Evolutionary conservation across 2,888 invertebrate genomes (phyloP).

Genomic region (Euplexia lucipara): DNA sequence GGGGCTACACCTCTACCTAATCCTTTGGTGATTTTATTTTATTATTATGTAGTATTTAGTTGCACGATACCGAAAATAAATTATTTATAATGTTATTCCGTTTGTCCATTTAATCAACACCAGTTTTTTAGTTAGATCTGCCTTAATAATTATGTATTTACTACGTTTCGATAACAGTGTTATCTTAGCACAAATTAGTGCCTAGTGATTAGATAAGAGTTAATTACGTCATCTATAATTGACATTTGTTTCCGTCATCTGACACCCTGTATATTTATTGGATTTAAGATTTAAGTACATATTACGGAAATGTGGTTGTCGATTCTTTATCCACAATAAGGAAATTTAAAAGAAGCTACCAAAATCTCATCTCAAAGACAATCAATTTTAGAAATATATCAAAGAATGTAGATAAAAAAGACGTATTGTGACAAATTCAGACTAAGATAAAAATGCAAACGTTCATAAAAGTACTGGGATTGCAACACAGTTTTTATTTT

Average conservation of each 20-base stretch:
- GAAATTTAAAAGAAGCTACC: neutral
- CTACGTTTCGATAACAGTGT: constrained; percentile 18
- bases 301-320: neutral
- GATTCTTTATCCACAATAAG: constrained; percentile 22
- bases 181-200: constrained; percentile 23
- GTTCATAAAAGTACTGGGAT: no score
- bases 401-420: no score
- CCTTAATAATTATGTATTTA: constrained; percentile 4
- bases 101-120: neutral
- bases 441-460: no score
- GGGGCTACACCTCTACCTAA: no score
- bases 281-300: neutral
- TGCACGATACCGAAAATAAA: no score
- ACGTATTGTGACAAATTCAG: no score
- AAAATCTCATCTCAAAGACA: no score
- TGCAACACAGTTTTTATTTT: no score
- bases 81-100: no score
- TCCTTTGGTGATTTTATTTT: no score
- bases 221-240: neutral
- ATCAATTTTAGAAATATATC: no score
- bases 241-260: neutral
- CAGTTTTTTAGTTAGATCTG: constrained; percentile 7
- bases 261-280: neutral
- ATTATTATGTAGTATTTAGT: no score
- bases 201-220: constrained; percentile 13